Conservation (phyloP, 1,140 invertebrate species). For the Watersipora subatra region DNA sequence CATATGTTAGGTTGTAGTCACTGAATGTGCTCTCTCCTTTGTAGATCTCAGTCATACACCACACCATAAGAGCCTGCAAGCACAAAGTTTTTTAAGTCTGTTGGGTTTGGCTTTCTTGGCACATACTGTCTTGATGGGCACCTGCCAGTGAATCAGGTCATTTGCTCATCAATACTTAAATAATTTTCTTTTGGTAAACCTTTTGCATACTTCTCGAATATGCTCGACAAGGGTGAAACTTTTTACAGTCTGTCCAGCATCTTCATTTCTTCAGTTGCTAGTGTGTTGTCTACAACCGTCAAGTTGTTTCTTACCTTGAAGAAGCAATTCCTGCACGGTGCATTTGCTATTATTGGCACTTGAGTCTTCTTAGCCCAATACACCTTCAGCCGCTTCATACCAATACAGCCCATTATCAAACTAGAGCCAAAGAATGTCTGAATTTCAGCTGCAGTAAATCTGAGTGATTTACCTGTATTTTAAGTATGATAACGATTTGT, state of each 20-base stretch:
- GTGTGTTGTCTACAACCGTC: slow-evolving; percentile 16
- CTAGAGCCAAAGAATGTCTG: slow-evolving; percentile 17
- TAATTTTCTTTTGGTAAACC: slow-evolving; percentile 26
- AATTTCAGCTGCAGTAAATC: slow-evolving; percentile 10
- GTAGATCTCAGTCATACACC: slow-evolving; percentile 37
- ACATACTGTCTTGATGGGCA: slow-evolving; percentile 34
- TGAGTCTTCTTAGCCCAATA: slow-evolving; percentile 22
- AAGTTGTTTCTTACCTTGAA: slow-evolving; percentile 13
- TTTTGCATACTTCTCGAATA: slow-evolving; percentile 22
- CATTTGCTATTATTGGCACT: slow-evolving; percentile 13
- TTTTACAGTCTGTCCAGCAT: slow-evolving; percentile 35
- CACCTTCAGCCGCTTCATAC: slow-evolving; percentile 10
- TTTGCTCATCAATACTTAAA: slow-evolving; percentile 22
- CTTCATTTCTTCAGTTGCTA: not conserved
- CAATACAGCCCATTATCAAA: slow-evolving; percentile 15
- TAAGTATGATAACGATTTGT: not conserved
- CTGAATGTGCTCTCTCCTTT: slow-evolving; percentile 1
- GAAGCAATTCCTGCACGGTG: slow-evolving; percentile 18
- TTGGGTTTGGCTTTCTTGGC: slow-evolving; percentile 34
- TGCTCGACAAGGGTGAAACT: slow-evolving; percentile 23
- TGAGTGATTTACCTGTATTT: not conserved
- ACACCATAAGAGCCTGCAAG: too few relatives aligned
- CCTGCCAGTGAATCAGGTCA: slow-evolving; percentile 25
- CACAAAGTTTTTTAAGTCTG: slow-evolving; percentile 38
- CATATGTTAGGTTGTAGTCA: not conserved